These are phyloP conservation scores for Cirrhinus molitorella DNA, from an alignment of 2,797 vertebrate genomes.

Conservation along the genomic window DNA sequence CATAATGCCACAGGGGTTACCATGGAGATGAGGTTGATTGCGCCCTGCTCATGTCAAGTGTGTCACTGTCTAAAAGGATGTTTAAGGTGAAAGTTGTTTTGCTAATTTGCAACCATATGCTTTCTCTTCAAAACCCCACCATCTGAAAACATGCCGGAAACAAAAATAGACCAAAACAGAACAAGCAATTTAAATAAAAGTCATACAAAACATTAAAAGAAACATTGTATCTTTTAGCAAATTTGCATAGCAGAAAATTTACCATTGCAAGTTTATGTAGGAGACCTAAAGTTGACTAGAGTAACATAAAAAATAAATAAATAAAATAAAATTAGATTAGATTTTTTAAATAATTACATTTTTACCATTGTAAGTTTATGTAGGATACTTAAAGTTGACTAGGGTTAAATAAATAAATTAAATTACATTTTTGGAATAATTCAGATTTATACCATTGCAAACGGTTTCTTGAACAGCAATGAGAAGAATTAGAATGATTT, in stretches of 20 bases:
- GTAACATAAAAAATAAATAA: no score
- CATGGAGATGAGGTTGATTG: constrained; percentile 41
- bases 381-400: neutral
- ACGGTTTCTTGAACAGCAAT: no score
- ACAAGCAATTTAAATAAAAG: neutral
- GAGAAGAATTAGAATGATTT: no score
- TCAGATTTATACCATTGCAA: no score
- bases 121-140: neutral
- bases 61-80: neutral
- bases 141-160: neutral
- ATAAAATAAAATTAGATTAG: no score
- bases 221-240: neutral
- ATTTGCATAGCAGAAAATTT: neutral
- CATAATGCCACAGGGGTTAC: constrained; percentile 28
- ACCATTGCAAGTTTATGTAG: neutral
- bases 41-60: constrained; percentile 16
- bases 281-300: neutral
- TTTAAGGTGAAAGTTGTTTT: neutral
- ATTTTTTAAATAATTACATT: no score
- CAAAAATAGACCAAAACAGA: neutral
- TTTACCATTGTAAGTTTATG: neutral
- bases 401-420: no score
- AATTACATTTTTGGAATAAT: no score
- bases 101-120: neutral
- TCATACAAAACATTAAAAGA: neutral